Evolutionary conservation across 92 coral and sea anemone species (phyloP).

Genomic region (Porites lobata): DNA sequence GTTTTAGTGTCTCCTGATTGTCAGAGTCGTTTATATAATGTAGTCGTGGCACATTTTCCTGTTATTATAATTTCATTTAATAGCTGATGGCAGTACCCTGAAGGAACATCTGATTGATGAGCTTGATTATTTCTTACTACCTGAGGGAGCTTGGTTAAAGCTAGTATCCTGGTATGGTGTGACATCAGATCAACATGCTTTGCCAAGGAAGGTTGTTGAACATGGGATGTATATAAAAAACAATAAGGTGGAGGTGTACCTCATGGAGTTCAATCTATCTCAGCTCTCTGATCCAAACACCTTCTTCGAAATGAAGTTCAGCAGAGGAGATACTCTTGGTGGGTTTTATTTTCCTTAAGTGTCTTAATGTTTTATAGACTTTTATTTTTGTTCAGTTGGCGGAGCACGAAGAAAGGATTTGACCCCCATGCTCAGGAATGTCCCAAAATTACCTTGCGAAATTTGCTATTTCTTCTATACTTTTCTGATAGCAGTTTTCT

Average conservation of each 20-base stretch:
- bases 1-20: no score
- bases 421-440: no score
- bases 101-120: neutral
- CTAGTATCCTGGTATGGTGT: constrained; percentile 88
- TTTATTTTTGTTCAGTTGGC: no score
- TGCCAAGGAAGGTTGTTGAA: constrained; percentile 91
- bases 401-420: no score
- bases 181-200: constrained; percentile 71
- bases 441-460: no score
- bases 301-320: constrained; percentile 73
- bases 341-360: neutral
- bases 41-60: no score
- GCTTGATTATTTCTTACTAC: neutral
- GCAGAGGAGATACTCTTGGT: constrained; percentile 96
- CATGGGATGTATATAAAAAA: constrained; percentile 95
- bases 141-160: constrained; percentile 74
- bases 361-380: no score
- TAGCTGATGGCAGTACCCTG: neutral
- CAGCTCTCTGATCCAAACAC: constrained; percentile 82
- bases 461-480: no score
- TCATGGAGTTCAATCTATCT: constrained; percentile 87
- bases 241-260: constrained; percentile 94
- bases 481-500: no score
- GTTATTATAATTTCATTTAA: no score
- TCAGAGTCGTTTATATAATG: no score